Evolutionary conservation across 2,113 vertebrate species (phyloP).

Genomic region (Pseudorectes ferrugineus): DNA sequence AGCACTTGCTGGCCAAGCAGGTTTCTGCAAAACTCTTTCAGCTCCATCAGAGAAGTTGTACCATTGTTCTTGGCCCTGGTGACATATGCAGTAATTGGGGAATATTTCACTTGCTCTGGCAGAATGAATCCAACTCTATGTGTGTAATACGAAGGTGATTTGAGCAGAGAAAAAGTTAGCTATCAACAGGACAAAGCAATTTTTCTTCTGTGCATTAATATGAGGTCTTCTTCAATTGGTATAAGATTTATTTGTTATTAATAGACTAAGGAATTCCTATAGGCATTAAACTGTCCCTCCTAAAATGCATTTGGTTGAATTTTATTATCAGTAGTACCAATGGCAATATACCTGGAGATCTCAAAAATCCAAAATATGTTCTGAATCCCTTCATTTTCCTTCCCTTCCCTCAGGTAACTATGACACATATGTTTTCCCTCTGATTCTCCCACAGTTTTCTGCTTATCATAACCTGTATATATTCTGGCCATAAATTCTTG

Average conservation of each 20-base stretch:
- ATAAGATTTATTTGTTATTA: not conserved
- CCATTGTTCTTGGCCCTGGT: not conserved
- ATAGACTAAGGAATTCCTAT: not conserved
- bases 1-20: not conserved
- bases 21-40: not conserved
- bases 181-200: not conserved
- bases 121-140: not conserved
- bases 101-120: not conserved
- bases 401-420: not conserved
- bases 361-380: not conserved
- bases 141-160: not conserved
- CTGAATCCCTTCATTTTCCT: not conserved
- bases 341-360: not conserved
- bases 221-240: not conserved
- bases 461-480: not conserved
- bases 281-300: not conserved
- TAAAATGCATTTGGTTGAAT: not conserved
- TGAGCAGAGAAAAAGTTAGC: not conserved
- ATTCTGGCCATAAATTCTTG: not conserved
- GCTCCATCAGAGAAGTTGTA: not conserved
- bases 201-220: not conserved
- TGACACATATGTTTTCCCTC: not conserved
- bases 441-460: not conserved
- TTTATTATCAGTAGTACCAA: not conserved
- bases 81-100: not conserved